These are phyloP conservation scores for Sebastes fasciatus DNA, from an alignment of 2,113 vertebrate species.

Conservation along the genomic window DNA sequence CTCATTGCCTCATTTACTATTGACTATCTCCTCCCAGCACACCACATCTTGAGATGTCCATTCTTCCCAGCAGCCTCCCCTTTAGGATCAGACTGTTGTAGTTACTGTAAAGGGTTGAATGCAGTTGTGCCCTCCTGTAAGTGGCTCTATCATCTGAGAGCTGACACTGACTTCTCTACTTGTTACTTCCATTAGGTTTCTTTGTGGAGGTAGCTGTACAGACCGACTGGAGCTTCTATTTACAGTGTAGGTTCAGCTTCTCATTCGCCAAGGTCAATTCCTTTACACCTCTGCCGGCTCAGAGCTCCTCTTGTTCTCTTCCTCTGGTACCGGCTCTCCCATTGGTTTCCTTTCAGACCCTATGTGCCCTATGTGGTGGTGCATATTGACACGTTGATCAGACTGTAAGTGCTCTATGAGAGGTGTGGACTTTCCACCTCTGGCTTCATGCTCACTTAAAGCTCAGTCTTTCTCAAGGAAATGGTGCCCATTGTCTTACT, in stretches of 20 bases:
- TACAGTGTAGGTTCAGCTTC: background rate
- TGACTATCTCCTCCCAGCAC: constrained; percentile 1
- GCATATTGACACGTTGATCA: background rate
- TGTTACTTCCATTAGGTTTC: constrained; percentile 20
- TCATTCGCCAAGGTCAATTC: constrained; percentile 11
- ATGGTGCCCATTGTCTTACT: background rate
- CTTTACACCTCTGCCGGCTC: background rate
- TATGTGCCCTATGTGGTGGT: background rate
- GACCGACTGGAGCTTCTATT: constrained; percentile 6
- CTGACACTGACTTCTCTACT: constrained; percentile 13
- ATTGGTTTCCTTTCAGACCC: background rate
- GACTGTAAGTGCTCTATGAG: background rate
- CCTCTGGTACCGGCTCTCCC: background rate
- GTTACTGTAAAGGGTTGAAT: constrained; percentile 3
- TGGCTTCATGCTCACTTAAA: background rate
- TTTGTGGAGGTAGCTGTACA: background rate
- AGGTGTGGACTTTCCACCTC: background rate
- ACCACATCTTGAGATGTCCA: constrained; percentile 7
- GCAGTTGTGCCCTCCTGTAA: background rate
- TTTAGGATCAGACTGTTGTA: background rate
- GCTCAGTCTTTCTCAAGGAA: background rate
- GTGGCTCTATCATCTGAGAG: constrained; percentile 16
- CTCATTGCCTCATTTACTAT: background rate
- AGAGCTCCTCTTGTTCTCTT: background rate
- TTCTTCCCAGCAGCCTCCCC: background rate